Evolutionary conservation across 2,888 invertebrate genomes (phyloP), one percentile per base, ranked within the genome.

Genomic region (Acleris emargana): DNA sequence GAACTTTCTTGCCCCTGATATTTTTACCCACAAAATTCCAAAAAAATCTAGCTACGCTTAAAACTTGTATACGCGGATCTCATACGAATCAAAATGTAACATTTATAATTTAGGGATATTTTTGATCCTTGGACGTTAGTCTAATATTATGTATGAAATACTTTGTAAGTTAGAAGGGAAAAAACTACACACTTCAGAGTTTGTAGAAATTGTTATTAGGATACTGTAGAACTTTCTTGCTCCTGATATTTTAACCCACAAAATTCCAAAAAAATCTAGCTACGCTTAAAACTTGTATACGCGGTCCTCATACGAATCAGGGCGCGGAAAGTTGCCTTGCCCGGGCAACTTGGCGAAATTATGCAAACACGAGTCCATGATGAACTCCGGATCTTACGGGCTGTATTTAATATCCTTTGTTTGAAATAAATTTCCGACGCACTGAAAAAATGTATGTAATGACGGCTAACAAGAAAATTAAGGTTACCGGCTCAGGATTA

Each of bases 361-460:
- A 64, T 59, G 58, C 57, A 59, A 54, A 62, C 55, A 62, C 28
- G 28, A 53, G 49, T 53, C 64, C 58, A 42, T 58, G 53, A 58
- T 64, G 52, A 64, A 49, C 53, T 50, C 43, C 38, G 38, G 47
- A 58, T 63, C 18, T 63, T 38, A 22, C 16, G 38, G 22, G 49
- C 52, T 58, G 58, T 58, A 58, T 63, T 38, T 63, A 64, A 58
- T 63, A 63, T 63, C 20, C 58, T 64, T 64, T 64, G 52, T 64
- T 22, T 20, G 42, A 47, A 58, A 58, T 52, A 38, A 32, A 22
- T 58, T 64, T 64, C 18, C 22, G 25, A 58, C 47, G 16, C 9
- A 53, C 38, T 45, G 18, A 52, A 58, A 53, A 52, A 52, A 64
- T 52, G 22, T 58, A 1, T 20, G 45, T 22, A 45, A 58, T 58